Conservation (phyloP, 2,113 vertebrate genomes). For the Saiga tatarica region DNA sequence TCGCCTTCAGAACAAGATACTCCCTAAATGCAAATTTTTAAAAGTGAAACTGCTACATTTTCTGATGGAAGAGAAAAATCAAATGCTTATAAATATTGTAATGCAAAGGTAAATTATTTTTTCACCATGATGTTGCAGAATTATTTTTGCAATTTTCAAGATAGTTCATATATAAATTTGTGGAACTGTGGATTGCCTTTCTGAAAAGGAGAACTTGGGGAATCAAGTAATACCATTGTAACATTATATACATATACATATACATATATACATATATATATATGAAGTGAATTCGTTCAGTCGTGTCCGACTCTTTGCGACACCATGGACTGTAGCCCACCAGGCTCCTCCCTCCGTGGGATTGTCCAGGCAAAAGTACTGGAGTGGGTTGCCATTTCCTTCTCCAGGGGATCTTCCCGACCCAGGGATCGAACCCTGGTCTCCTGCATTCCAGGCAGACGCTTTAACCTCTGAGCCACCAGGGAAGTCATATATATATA, state of each 20-base stretch:
- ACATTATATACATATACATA: background rate
- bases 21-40: background rate
- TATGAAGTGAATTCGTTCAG: too few species aligned
- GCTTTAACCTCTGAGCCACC: too few species aligned
- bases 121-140: background rate
- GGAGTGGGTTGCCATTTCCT: too few species aligned
- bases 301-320: too few species aligned
- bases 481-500: background rate
- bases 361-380: too few species aligned
- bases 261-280: background rate
- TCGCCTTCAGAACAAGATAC: background rate
- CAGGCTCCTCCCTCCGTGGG: too few species aligned
- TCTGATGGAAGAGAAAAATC: background rate
- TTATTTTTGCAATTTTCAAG: background rate
- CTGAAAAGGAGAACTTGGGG: background rate
- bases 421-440: too few species aligned
- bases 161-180: background rate
- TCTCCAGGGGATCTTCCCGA: too few species aligned
- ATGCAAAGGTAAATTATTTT: conserved; percentile 1
- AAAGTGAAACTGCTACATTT: background rate
- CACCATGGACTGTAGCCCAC: too few species aligned
- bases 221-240: background rate
- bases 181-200: background rate
- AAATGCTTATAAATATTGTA: background rate
- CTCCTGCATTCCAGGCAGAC: too few species aligned